Percentiles rank a stretch among this genome's conserved stretches.
Conservation (phyloP, 2,797 vertebrate genomes). For the Tarsius wallacei region DNA sequence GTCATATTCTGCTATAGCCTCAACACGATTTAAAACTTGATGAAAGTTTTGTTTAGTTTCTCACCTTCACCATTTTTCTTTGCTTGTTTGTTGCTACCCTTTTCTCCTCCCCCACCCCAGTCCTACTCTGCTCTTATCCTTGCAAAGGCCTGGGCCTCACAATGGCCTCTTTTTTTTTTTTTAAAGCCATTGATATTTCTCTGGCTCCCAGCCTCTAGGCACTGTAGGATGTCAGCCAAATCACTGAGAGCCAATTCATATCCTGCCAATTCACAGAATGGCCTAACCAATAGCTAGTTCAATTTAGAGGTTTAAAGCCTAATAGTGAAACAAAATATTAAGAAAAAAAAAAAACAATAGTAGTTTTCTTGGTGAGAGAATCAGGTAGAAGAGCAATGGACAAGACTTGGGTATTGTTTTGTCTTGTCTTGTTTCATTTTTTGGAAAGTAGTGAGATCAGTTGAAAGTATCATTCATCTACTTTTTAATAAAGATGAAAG, state of each 20-base stretch:
- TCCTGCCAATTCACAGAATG: not conserved
- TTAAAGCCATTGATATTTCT: not conserved
- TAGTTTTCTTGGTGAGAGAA: not conserved
- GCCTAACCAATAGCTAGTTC: not conserved
- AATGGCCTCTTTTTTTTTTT: not conserved
- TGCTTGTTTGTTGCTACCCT: not conserved
- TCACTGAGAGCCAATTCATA: not conserved
- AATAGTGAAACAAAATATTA: too few species aligned
- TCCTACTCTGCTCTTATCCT: not conserved
- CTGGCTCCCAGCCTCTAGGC: not conserved
- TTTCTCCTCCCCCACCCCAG: not conserved
- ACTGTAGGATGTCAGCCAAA: not conserved
- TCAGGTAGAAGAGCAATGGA: not conserved
- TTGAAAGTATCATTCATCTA: not conserved
- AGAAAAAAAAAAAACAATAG: not conserved
- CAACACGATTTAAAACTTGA: not conserved
- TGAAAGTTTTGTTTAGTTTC: not conserved
- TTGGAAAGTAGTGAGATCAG: not conserved
- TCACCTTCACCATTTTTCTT: not conserved
- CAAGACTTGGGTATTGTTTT: not conserved
- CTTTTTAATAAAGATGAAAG: constrained; percentile 37
- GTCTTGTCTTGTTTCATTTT: not conserved
- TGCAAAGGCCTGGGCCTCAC: not conserved
- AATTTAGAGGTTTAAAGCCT: not conserved
- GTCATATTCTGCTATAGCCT: not conserved